These are phyloP conservation scores for Thomomys bottae DNA, from an alignment of 2,113 vertebrate genomes.

Conservation along the genomic window DNA sequence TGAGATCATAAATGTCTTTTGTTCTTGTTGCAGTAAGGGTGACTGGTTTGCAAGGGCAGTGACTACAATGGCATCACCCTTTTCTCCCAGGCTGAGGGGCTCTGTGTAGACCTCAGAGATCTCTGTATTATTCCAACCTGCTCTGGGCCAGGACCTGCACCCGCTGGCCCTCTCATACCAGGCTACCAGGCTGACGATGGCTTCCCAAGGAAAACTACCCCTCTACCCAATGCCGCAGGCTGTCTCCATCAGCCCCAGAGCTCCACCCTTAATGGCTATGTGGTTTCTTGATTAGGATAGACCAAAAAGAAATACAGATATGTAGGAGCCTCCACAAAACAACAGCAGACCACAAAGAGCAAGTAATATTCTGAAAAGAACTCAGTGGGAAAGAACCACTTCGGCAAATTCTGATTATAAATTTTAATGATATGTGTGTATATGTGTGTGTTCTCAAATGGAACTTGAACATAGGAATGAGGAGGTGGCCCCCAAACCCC, in stretches of 20 bases:
- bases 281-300: neutral
- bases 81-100: neutral
- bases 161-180: neutral
- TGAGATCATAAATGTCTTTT: slow-evolving; percentile 81
- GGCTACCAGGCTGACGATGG: neutral
- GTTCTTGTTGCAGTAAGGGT: slow-evolving; percentile 77
- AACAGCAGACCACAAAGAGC: neutral
- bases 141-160: neutral
- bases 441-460: neutral
- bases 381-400: neutral
- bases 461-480: neutral
- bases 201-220: neutral
- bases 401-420: neutral
- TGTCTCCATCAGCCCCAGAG: neutral
- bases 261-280: neutral
- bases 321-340: neutral
- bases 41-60: slow-evolving; percentile 65
- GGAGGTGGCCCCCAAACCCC: neutral
- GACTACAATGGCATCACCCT: slow-evolving; percentile 10
- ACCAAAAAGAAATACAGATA: neutral
- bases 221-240: accelerated
- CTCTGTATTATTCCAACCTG: neutral
- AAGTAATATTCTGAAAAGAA: neutral
- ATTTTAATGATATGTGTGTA: neutral
- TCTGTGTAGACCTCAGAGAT: neutral